Evolutionary conservation across 2,888 invertebrate species (phyloP).

Genomic region (Hypsopygia costalis): DNA sequence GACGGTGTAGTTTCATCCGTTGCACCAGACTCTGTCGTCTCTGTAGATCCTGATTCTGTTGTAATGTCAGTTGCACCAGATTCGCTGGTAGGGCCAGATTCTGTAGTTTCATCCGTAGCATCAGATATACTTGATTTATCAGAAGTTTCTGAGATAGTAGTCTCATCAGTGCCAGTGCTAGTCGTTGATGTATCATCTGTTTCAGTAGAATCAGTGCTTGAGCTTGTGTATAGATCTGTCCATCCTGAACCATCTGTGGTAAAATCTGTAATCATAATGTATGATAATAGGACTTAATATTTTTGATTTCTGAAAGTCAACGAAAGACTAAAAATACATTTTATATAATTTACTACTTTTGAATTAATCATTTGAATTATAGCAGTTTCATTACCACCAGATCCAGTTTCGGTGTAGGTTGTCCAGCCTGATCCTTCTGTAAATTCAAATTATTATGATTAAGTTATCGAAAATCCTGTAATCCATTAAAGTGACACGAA

Average conservation of each 20-base stretch:
- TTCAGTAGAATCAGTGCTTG: background rate
- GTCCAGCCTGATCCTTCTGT: conserved; percentile 32
- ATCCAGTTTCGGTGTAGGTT: conserved; percentile 25
- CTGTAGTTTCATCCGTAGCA: conserved; percentile 12
- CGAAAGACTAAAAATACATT: too few relatives aligned
- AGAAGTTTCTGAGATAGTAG: conserved; percentile 11
- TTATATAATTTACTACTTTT: too few relatives aligned
- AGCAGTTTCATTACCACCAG: conserved; percentile 26
- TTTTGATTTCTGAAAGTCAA: too few relatives aligned
- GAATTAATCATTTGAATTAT: too few relatives aligned
- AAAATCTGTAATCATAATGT: conserved; percentile 3
- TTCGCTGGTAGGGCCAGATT: conserved; percentile 7
- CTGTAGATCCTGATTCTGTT: conserved; percentile 8
- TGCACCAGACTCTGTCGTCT: conserved; percentile 10
- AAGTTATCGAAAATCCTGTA: too few relatives aligned
- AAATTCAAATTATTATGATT: conserved; percentile 11
- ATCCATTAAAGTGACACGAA: too few relatives aligned
- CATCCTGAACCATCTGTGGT: conserved; percentile 10
- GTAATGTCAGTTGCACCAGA: conserved; percentile 7
- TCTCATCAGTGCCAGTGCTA: background rate
- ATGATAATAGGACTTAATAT: too few relatives aligned
- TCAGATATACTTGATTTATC: conserved; percentile 13
- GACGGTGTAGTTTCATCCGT: conserved; percentile 14
- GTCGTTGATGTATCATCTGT: conserved; percentile 1
- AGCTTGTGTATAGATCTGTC: background rate